phyloP scores from a whole-genome alignment of 2,113 vertebrate species.

The Coturnix japonica region DNA sequence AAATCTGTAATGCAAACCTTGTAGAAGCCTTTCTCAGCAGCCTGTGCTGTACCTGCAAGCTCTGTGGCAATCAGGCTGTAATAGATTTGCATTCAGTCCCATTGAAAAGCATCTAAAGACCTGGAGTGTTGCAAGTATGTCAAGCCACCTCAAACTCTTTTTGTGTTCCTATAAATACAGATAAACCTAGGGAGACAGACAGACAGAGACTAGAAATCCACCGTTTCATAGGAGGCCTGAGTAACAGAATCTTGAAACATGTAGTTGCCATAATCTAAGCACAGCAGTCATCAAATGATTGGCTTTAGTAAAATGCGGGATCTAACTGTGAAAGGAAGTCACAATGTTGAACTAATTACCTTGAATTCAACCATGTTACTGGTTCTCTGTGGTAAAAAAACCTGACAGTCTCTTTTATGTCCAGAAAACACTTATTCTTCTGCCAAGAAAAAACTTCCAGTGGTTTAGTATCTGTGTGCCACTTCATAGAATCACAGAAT shows the following conservation, averaged over 20 bases:
- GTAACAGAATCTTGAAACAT: background rate
- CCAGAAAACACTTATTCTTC: background rate
- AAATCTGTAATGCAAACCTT: background rate
- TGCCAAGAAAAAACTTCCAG: background rate
- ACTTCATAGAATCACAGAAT: background rate
- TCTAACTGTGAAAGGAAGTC: background rate
- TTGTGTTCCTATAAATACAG: background rate
- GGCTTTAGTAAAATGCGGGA: background rate
- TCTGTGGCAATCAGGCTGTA: background rate
- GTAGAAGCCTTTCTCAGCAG: background rate
- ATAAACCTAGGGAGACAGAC: background rate
- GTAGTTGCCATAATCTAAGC: background rate
- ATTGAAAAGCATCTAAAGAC: rapidly evolving
- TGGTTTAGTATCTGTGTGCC: background rate
- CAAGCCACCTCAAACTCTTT: background rate
- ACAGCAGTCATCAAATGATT: background rate
- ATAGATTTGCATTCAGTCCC: background rate
- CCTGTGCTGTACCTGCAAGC: rapidly evolving
- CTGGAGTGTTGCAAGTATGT: background rate
- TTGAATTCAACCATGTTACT: background rate
- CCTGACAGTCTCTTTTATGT: background rate
- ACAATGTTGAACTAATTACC: background rate
- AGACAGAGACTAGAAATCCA: background rate
- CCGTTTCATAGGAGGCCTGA: background rate
- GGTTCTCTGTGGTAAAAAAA: background rate